Conservation (phyloP, 2,797 vertebrate genomes). For the Lateolabrax maculatus region DNA sequence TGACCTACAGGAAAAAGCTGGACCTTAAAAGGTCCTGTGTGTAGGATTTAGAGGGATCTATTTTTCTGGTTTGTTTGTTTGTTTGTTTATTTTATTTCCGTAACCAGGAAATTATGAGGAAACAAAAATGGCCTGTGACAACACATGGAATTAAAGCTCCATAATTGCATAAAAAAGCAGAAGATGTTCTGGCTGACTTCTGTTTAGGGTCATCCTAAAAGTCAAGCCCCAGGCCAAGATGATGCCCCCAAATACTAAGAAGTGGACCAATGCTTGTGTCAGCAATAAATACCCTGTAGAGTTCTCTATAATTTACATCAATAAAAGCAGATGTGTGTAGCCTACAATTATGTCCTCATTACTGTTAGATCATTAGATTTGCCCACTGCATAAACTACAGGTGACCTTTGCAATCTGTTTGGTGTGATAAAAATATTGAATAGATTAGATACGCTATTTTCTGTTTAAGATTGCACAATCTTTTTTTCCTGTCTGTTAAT, state of each 20-base stretch:
- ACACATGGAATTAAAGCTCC: background rate
- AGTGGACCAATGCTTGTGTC: background rate
- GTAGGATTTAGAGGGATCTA: no score
- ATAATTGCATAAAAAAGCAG: background rate
- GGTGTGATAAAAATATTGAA: background rate
- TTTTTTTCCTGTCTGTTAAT: background rate
- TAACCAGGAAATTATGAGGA: background rate
- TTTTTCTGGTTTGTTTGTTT: no score
- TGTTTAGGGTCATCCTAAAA: conserved; percentile 13
- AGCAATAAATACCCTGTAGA: background rate
- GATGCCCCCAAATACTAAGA: background rate
- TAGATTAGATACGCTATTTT: background rate
- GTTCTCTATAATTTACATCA: background rate
- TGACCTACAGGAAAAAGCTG: background rate
- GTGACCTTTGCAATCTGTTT: background rate
- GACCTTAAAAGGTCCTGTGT: no score
- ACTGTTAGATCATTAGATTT: background rate
- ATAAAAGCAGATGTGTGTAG: background rate
- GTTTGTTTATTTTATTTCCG: background rate
- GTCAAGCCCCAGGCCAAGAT: background rate
- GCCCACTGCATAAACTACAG: background rate
- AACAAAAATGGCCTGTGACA: background rate
- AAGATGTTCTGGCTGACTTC: background rate
- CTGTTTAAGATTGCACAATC: background rate
- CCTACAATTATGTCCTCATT: background rate